These are phyloP conservation scores for Drosophila punjabiensis DNA, from an alignment of 1,140 invertebrate species.

Conservation along the genomic window DNA sequence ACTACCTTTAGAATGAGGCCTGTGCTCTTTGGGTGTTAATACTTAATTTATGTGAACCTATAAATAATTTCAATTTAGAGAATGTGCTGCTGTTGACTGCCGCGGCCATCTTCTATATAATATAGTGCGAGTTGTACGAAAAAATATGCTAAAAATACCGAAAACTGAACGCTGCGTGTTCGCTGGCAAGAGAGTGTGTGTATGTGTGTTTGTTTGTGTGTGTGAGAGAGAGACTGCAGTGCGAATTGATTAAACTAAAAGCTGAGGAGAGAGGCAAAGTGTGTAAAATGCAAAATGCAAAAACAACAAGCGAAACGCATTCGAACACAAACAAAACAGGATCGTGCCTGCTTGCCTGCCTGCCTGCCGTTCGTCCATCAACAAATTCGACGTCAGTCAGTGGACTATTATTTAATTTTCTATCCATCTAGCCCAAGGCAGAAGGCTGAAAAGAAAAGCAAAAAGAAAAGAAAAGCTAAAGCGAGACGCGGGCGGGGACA, in stretches of 20 bases:
- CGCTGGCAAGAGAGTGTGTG: conserved; percentile 17
- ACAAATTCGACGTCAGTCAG: conserved; percentile 70
- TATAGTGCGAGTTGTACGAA: conserved; percentile 80
- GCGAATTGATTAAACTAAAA: conserved; percentile 77
- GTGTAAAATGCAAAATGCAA: conserved; percentile 5
- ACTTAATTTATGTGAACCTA: conserved; percentile 83
- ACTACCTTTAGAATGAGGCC: conserved; percentile 40
- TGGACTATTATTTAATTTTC: conserved; percentile 80
- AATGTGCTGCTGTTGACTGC: conserved; percentile 74
- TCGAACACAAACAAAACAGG: conserved; percentile 51
- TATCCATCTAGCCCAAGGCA: conserved; percentile 51
- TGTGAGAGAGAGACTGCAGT: conserved; percentile 44
- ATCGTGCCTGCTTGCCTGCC: background rate
- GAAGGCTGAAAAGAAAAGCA: conserved; percentile 3
- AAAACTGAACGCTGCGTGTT: conserved; percentile 80
- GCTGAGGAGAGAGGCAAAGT: conserved; percentile 19
- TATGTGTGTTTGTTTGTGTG: conserved; percentile 10
- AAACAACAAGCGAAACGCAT: conserved; percentile 29
- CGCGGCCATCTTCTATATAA: conserved; percentile 61
- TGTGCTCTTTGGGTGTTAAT: conserved; percentile 63
- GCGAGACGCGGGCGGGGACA: conserved; percentile 28
- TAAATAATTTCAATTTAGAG: conserved; percentile 84
- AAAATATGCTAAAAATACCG: conserved; percentile 79
- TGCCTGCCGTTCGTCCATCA: conserved; percentile 34
- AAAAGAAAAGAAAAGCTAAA: conserved; percentile 4